phyloP scores from a whole-genome alignment of 2,888 invertebrate species.

The Phorcus lineatus region DNA sequence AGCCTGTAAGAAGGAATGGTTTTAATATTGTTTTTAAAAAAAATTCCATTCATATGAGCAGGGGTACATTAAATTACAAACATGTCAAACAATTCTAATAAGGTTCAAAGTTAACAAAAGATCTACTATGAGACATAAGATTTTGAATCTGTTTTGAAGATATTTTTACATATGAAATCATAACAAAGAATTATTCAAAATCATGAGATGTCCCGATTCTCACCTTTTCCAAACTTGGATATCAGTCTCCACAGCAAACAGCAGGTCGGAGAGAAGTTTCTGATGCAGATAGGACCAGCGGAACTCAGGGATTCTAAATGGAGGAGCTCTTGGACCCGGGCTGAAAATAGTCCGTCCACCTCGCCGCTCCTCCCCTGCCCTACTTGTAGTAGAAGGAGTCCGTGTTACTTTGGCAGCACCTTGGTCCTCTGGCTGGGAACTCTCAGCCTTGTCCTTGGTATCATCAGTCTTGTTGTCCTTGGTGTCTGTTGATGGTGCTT shows the following conservation, averaged over 20 bases:
- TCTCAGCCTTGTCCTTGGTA: background rate
- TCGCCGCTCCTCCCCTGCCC: conserved; percentile 39
- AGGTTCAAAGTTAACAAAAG: too few species aligned
- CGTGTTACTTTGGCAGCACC: conserved; percentile 3
- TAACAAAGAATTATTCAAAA: background rate
- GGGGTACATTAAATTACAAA: background rate
- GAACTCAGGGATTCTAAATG: conserved; percentile 99
- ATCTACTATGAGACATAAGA: too few species aligned
- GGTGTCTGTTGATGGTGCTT: background rate
- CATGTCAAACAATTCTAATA: background rate
- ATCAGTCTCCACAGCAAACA: conserved; percentile 97
- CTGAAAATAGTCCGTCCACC: conserved; percentile 70
- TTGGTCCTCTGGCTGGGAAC: conserved; percentile 5
- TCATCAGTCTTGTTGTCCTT: conserved; percentile 6
- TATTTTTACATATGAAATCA: background rate
- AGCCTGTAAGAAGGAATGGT: too few species aligned
- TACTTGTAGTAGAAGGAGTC: conserved; percentile 33
- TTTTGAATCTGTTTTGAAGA: too few species aligned
- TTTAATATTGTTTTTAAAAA: too few species aligned
- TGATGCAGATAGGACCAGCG: conserved; percentile 99
- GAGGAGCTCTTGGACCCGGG: conserved; percentile 74
- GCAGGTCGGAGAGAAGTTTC: conserved; percentile 93
- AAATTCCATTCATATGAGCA: too few species aligned
- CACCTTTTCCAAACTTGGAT: conserved; percentile 91
- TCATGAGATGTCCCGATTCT: conserved; percentile 29